Conservation (phyloP, 2,797 vertebrate genomes). For the Acomys russatus region DNA sequence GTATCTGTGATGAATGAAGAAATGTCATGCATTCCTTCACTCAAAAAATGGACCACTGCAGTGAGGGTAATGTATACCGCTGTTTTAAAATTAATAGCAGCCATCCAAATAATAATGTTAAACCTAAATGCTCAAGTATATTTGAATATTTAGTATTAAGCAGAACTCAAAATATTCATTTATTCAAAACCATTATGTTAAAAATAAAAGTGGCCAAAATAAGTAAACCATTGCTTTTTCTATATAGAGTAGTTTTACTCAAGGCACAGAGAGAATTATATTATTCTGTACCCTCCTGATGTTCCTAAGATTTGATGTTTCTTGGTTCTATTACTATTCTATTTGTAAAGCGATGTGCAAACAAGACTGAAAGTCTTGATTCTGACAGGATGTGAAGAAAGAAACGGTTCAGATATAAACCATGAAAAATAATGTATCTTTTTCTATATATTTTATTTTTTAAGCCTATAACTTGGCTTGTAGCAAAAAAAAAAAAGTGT, state of each 20-base stretch:
- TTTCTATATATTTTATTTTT: not conserved
- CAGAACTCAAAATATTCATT: constrained; percentile 55
- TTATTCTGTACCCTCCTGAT: not conserved
- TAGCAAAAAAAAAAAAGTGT: not conserved
- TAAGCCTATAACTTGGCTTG: not conserved
- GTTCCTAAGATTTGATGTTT: constrained; percentile 16
- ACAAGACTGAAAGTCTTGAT: not conserved
- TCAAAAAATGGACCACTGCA: not conserved
- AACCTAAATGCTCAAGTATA: not conserved
- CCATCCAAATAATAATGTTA: constrained; percentile 15
- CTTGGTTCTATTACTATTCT: not conserved
- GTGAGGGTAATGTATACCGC: not conserved
- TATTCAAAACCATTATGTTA: constrained; percentile 44
- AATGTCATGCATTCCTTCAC: not conserved
- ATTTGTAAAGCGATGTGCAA: constrained; percentile 28
- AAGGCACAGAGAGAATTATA: not conserved
- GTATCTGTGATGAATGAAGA: not conserved
- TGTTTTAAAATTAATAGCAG: not conserved
- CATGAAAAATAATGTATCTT: not conserved
- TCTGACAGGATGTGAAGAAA: not conserved
- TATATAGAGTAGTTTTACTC: not conserved
- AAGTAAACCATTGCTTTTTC: not conserved
- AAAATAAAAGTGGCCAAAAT: constrained; percentile 43
- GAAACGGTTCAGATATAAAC: not conserved
- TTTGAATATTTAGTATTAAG: constrained; percentile 26